Conservation (phyloP, 2,888 invertebrate genomes). For the Drosophila paramelanica region DNA sequence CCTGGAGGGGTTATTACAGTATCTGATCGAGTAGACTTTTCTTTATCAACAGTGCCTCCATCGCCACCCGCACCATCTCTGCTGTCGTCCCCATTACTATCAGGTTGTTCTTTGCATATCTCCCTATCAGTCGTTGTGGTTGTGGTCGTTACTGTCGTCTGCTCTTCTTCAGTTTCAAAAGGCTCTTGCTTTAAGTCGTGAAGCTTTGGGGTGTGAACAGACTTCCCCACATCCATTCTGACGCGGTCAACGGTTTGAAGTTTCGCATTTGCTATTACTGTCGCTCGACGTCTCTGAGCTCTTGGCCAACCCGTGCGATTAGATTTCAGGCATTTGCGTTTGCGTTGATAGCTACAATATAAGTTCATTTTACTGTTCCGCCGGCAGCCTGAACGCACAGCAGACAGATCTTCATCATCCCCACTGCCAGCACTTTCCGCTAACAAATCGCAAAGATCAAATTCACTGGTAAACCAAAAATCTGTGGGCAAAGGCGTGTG, state of each 20-base stretch:
- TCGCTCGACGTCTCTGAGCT: slow-evolving; percentile 79
- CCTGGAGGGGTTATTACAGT: slow-evolving; percentile 70
- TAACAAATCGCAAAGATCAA: slow-evolving; percentile 82
- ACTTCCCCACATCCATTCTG: slow-evolving; percentile 43
- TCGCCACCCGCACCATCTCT: slow-evolving; percentile 39
- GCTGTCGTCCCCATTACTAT: slow-evolving; percentile 46
- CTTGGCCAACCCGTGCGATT: slow-evolving; percentile 94
- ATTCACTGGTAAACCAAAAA: slow-evolving; percentile 80
- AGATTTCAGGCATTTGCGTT: slow-evolving; percentile 86
- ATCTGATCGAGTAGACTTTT: slow-evolving; percentile 32
- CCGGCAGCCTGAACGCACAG: slow-evolving; percentile 20
- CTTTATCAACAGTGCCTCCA: slow-evolving; percentile 18
- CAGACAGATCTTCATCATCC: slow-evolving; percentile 54
- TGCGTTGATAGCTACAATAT: slow-evolving; percentile 77
- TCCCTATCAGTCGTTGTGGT: slow-evolving; percentile 42
- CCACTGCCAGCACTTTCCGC: slow-evolving; percentile 56
- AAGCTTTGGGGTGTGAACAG: neutral
- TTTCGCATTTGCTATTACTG: slow-evolving; percentile 35
- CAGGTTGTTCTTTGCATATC: slow-evolving; percentile 27
- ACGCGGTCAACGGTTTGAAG: slow-evolving; percentile 65
- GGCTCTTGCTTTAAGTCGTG: slow-evolving; percentile 49
- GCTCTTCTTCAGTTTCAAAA: slow-evolving; percentile 51
- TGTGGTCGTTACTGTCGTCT: slow-evolving; percentile 51
- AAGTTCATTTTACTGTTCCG: slow-evolving; percentile 62
- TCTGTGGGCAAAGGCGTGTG: slow-evolving; percentile 81